These are phyloP conservation scores for Nezara viridula DNA, from an alignment of 2,888 invertebrate genomes.

Conservation along the genomic window DNA sequence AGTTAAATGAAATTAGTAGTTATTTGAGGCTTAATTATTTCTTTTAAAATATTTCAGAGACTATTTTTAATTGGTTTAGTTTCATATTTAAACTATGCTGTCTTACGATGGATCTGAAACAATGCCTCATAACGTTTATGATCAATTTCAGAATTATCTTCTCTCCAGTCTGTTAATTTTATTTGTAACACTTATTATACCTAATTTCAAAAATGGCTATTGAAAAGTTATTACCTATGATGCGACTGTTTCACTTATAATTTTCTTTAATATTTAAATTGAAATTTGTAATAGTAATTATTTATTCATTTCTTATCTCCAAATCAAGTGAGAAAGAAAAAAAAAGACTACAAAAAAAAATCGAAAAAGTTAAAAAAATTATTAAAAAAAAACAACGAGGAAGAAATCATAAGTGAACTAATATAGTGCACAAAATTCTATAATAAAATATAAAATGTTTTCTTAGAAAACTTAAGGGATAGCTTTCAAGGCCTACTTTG, in stretches of 20 bases:
- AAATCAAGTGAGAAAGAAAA: background rate
- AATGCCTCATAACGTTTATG: background rate
- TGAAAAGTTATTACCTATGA: background rate
- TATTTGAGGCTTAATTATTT: background rate
- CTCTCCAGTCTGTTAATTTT: background rate
- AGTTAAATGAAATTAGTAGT: background rate
- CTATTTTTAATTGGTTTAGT: background rate
- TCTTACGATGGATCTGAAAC: constrained; percentile 43
- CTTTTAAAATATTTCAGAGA: background rate
- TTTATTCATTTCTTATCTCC: background rate
- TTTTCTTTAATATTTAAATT: background rate
- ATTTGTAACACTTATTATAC: background rate
- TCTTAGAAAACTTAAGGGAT: constrained; percentile 13
- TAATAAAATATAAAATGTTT: constrained; percentile 37
- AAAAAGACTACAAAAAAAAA: constrained; percentile 6
- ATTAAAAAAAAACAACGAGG: constrained; percentile 14
- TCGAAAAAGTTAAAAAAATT: background rate
- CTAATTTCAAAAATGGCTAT: background rate
- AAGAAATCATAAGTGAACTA: constrained; percentile 33
- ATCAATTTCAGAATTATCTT: constrained; percentile 21
- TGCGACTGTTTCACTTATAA: background rate
- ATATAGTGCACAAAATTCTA: constrained; percentile 24
- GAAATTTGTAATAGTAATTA: background rate
- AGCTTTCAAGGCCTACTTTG: constrained; percentile 46
- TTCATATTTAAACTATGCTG: background rate